These are phyloP conservation scores for Eudyptes chrysolophus DNA, from an alignment of 2,113 vertebrate species.

Conservation along the genomic window DNA sequence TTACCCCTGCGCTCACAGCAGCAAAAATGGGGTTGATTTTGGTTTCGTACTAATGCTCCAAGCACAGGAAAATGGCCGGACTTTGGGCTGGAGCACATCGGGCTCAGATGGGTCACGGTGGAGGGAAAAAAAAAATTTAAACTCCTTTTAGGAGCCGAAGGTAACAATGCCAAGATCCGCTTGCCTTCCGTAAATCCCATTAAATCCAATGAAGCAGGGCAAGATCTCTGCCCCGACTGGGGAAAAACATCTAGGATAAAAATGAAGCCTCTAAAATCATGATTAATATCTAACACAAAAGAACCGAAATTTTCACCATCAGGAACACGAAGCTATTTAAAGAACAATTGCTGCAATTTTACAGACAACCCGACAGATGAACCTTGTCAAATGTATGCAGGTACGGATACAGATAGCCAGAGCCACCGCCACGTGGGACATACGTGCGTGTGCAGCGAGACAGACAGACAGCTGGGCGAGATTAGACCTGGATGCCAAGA, in stretches of 20 bases:
- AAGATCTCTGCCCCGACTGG: not conserved
- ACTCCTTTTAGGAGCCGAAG: not conserved
- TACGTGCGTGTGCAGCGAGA: fast-evolving
- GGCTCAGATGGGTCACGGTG: fast-evolving
- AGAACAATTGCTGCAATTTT: conserved; percentile 50
- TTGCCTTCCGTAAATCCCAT: not conserved
- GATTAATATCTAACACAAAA: conserved; percentile 20
- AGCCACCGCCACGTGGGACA: not conserved
- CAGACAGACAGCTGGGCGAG: not conserved
- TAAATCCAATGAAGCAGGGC: not conserved
- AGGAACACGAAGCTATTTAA: conserved; percentile 35
- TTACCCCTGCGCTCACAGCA: no score
- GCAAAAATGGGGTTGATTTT: fast-evolving
- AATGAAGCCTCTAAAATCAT: not conserved
- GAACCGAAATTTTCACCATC: not conserved
- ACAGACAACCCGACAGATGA: not conserved
- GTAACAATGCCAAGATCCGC: fast-evolving
- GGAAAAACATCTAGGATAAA: not conserved
- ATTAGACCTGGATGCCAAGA: fast-evolving
- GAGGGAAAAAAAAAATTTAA: not conserved
- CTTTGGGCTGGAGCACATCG: fast-evolving
- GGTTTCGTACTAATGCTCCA: fast-evolving
- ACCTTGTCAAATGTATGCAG: not conserved
- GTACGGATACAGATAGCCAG: not conserved
- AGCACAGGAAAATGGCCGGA: fast-evolving